Conservation (phyloP, 2,888 invertebrate species). For the Smittia sp. region DNA sequence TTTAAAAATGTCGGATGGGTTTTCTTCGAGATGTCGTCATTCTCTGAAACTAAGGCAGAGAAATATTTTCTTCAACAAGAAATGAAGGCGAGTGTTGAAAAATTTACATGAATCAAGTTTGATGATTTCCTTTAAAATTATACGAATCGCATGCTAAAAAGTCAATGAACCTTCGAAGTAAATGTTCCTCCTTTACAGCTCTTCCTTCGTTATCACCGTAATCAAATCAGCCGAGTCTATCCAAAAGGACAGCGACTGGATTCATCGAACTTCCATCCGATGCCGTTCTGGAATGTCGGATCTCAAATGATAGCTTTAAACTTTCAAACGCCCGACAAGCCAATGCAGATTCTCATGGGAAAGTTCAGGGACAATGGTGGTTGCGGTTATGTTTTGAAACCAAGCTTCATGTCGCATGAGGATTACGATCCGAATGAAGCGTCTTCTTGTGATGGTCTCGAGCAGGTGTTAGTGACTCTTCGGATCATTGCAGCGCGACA, state of each 20-base stretch:
- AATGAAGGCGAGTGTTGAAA: slow-evolving; percentile 48
- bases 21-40: slow-evolving; percentile 97
- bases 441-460: slow-evolving; percentile 58
- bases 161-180: too few species aligned
- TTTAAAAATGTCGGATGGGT: slow-evolving; percentile 68
- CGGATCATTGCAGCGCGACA: slow-evolving; percentile 88
- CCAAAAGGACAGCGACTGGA: slow-evolving; percentile 93
- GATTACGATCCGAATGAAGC: slow-evolving; percentile 76
- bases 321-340: slow-evolving; percentile 92
- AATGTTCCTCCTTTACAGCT: slow-evolving; percentile 52
- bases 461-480: slow-evolving; percentile 65
- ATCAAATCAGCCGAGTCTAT: slow-evolving; percentile 91
- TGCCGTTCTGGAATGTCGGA: slow-evolving; percentile 92
- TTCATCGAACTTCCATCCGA: slow-evolving; percentile 95
- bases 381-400: slow-evolving; percentile 90
- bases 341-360: slow-evolving; percentile 95
- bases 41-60: slow-evolving; percentile 94
- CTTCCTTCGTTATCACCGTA: slow-evolving; percentile 74
- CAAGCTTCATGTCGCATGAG: slow-evolving; percentile 80
- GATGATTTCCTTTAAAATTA: too few species aligned
- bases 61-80: slow-evolving; percentile 82
- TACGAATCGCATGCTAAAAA: too few species aligned
- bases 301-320: slow-evolving; percentile 97
- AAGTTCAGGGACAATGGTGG: slow-evolving; percentile 89
- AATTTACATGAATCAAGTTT: too few species aligned